Conservation (phyloP, 64 coral and sea anemone species). For the Pocillopora damicornis region DNA sequence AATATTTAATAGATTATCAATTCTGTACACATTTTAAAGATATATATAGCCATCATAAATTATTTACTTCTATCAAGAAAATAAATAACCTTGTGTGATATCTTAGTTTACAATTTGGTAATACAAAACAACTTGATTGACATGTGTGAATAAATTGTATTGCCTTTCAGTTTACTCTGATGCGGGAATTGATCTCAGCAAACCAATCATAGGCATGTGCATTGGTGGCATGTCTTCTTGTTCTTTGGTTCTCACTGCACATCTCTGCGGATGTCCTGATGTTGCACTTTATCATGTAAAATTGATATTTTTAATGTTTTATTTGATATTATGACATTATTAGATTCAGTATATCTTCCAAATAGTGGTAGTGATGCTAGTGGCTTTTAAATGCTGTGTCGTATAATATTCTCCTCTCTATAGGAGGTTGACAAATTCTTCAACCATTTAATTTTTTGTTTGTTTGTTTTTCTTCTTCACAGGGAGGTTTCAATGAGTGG, state of each 20-base stretch:
- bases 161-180: constrained; percentile 51
- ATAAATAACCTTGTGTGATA: no score
- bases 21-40: no score
- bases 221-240: constrained; percentile 70
- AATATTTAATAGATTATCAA: no score
- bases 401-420: neutral
- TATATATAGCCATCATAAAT: no score
- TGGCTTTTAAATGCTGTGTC: neutral
- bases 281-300: constrained; percentile 54
- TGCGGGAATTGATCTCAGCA: constrained; percentile 63
- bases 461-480: neutral
- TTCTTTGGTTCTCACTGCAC: constrained; percentile 51
- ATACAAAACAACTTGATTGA: no score
- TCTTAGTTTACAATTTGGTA: no score
- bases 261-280: constrained; percentile 75
- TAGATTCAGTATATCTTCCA: neutral
- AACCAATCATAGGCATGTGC: constrained; percentile 72
- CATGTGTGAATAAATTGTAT: neutral
- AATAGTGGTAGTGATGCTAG: no score
- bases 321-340: neutral
- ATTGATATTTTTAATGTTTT: neutral
- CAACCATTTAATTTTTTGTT: neutral
- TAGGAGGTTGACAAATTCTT: neutral
- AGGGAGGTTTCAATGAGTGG: constrained; percentile 72
- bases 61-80: no score